phyloP scores from a whole-genome alignment of 1,140 invertebrate species.

The Cyclargus thomasi region DNA sequence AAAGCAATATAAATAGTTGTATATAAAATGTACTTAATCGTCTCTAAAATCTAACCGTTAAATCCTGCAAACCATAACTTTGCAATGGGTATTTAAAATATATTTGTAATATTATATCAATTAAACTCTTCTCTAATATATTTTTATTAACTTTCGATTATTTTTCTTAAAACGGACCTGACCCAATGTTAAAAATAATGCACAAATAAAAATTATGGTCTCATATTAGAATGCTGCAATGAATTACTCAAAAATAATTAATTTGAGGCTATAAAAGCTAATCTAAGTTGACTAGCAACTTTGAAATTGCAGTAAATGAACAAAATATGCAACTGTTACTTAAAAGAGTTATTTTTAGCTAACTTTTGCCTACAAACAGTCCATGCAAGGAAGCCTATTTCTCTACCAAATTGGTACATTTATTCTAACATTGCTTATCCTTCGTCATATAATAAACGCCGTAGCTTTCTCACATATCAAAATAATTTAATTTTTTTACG shows the following conservation, averaged over 20 bases:
- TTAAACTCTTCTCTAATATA: constrained; percentile 5
- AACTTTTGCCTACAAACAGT: not conserved
- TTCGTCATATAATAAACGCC: not conserved
- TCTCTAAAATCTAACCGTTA: not conserved
- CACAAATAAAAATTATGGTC: not conserved
- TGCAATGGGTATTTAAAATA: constrained; percentile 3
- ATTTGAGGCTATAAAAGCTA: too few species aligned
- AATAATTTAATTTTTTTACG: not conserved
- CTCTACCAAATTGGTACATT: constrained; percentile 3
- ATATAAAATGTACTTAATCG: not conserved
- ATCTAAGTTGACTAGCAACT: too few species aligned
- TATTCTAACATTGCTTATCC: constrained; percentile 13
- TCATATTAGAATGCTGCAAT: not conserved
- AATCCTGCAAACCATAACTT: constrained; percentile 12
- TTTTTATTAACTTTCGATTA: not conserved
- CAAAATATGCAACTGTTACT: too few species aligned
- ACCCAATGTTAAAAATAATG: not conserved
- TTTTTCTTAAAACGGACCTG: not conserved
- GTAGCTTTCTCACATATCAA: not conserved
- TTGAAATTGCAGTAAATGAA: too few species aligned
- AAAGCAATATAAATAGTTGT: constrained; percentile 11
- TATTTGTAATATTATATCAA: constrained; percentile 4
- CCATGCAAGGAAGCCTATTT: constrained; percentile 9
- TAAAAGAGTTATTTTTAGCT: not conserved
- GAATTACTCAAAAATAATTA: too few species aligned